A percentile compares a stretch with the other conserved stretches of the same genome.
These are phyloP conservation scores for Oncorhynchus tshawytscha DNA, from an alignment of 2,113 vertebrate species.

Conservation along the genomic window DNA sequence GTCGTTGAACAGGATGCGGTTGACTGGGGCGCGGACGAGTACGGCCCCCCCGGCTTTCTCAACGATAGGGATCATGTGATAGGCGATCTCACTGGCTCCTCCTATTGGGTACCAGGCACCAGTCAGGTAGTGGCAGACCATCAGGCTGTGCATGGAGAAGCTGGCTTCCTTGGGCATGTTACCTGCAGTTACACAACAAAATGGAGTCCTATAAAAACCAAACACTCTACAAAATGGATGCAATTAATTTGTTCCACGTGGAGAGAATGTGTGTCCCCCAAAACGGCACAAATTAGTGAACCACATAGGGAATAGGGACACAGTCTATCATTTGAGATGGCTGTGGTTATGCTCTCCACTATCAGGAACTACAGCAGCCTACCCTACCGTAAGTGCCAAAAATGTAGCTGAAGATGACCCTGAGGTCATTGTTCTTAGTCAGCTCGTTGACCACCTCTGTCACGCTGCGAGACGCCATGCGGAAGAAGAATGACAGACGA, in stretches of 20 bases:
- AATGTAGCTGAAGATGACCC: slow-evolving; percentile 80
- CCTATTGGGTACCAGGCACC: slow-evolving; percentile 90
- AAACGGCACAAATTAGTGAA: too few species aligned
- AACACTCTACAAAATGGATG: too few species aligned
- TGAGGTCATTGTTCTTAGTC: slow-evolving; percentile 80
- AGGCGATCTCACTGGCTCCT: slow-evolving; percentile 85
- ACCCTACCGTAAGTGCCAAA: slow-evolving; percentile 85
- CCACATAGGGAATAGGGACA: too few species aligned
- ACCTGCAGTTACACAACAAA: slow-evolving; percentile 64
- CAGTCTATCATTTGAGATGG: too few species aligned
- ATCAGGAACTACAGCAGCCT: not conserved
- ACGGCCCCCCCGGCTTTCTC: slow-evolving; percentile 82
- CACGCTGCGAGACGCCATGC: slow-evolving; percentile 72
- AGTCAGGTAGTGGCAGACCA: slow-evolving; percentile 76
- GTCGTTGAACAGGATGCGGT: slow-evolving; percentile 80
- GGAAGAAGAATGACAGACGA: slow-evolving; percentile 74
- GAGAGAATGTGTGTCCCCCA: too few species aligned
- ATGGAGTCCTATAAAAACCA: not conserved
- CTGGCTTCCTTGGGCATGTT: slow-evolving; percentile 78
- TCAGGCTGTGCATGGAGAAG: slow-evolving; percentile 84
- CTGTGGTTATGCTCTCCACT: too few species aligned
- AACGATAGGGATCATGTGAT: slow-evolving; percentile 85
- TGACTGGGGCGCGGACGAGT: slow-evolving; percentile 80
- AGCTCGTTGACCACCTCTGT: slow-evolving; percentile 77
- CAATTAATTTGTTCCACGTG: too few species aligned